Conservation (phyloP, 2,797 vertebrate species). For the Gymnopithys bicolor region DNA sequence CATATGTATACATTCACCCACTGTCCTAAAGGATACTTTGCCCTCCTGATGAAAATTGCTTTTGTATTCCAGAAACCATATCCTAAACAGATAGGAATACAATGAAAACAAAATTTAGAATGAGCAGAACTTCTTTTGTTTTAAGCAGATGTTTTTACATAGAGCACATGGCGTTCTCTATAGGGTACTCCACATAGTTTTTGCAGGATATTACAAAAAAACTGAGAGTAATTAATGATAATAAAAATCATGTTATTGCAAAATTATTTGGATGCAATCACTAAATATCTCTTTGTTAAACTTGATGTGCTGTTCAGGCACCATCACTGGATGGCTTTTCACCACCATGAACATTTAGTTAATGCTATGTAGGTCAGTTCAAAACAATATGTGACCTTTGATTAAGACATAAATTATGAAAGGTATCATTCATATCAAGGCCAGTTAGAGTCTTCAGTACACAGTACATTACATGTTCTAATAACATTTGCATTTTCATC, state of each 20-base stretch:
- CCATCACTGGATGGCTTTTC: not conserved
- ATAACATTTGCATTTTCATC: not conserved
- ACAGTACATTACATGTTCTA: not conserved
- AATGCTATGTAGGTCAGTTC: not conserved
- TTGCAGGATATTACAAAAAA: not conserved
- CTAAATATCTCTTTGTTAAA: not conserved
- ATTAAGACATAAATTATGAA: conserved; percentile 22
- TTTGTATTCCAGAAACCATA: not conserved
- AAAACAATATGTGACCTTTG: conserved; percentile 31
- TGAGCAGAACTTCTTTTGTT: not conserved
- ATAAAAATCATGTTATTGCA: not conserved
- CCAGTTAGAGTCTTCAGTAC: conserved; percentile 24
- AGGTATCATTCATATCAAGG: conserved; percentile 7
- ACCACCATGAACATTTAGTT: not conserved
- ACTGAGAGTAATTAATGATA: not conserved
- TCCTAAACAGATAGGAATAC: not conserved
- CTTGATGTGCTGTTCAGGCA: not conserved
- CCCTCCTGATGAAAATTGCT: not conserved
- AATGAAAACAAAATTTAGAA: not conserved
- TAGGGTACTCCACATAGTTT: not conserved
- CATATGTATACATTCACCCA: not conserved
- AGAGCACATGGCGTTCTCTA: not conserved
- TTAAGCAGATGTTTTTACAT: not conserved
- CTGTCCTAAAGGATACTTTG: not conserved
- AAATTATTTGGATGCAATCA: not conserved